Conservation (phyloP, 2,888 invertebrate genomes). For the Eulithis prunata region DNA sequence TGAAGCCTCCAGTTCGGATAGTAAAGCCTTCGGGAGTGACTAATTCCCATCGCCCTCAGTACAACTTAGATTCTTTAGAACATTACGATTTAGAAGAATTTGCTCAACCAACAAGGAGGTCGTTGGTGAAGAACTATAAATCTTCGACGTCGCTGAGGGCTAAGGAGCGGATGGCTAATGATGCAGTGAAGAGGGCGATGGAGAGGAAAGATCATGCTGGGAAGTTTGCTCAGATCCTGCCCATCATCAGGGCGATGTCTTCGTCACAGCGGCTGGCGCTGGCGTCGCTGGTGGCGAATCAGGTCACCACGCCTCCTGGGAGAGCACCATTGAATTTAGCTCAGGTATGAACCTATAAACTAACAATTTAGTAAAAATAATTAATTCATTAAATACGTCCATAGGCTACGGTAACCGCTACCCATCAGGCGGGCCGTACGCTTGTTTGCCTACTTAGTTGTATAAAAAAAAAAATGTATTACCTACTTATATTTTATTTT, state of each 20-base stretch:
- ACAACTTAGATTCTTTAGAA: slow-evolving; percentile 74
- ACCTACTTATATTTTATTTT: too few relatives aligned
- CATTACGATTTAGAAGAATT: slow-evolving; percentile 65
- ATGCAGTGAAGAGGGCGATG: slow-evolving; percentile 83
- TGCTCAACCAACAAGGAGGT: slow-evolving; percentile 53
- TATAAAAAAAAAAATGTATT: too few relatives aligned
- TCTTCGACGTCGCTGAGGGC: slow-evolving; percentile 58
- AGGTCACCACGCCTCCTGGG: slow-evolving; percentile 83
- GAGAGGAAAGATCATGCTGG: slow-evolving; percentile 84
- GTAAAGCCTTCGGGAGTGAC: slow-evolving; percentile 68
- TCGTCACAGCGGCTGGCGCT: slow-evolving; percentile 85
- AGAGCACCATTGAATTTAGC: slow-evolving; percentile 79
- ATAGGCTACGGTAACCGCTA: too few relatives aligned
- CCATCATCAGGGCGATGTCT: slow-evolving; percentile 86
- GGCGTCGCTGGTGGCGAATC: slow-evolving; percentile 86
- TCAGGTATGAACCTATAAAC: slow-evolving; percentile 71
- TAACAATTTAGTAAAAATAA: too few relatives aligned
- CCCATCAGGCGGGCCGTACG: too few relatives aligned
- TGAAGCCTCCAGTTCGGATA: slow-evolving; percentile 67
- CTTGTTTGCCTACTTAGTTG: too few relatives aligned
- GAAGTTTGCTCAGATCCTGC: slow-evolving; percentile 86
- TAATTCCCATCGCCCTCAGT: slow-evolving; percentile 78
- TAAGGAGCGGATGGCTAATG: slow-evolving; percentile 79
- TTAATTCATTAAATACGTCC: too few relatives aligned
- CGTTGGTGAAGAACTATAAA: slow-evolving; percentile 62